phyloP scores from a whole-genome alignment of 1,140 invertebrate genomes.

The Lepidotrigona ventralis region DNA sequence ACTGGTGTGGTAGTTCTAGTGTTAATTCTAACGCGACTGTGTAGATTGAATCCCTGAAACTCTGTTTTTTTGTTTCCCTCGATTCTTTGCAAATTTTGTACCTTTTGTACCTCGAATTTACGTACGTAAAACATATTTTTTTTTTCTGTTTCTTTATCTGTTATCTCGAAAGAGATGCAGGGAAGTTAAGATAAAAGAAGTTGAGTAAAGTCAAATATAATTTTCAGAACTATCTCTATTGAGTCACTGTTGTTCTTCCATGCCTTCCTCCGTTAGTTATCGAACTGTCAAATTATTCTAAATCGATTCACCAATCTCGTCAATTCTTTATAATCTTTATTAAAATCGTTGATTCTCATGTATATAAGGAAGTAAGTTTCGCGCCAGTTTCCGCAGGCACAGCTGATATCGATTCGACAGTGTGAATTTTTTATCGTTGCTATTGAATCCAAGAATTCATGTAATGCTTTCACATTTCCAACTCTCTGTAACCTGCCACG shows the following conservation, averaged over 20 bases:
- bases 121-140: too few species aligned
- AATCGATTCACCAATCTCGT: rapidly evolving
- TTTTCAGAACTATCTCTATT: background rate
- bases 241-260: rapidly evolving
- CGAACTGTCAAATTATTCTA: rapidly evolving
- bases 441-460: background rate
- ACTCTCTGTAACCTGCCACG: too few species aligned
- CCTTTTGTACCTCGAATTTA: too few species aligned
- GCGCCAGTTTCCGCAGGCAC: rapidly evolving
- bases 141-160: too few species aligned
- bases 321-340: too few species aligned
- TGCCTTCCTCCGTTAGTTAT: rapidly evolving
- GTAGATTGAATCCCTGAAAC: too few species aligned
- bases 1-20: too few species aligned
- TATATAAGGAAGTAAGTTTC: background rate
- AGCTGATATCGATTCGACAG: background rate
- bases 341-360: rapidly evolving
- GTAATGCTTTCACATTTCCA: too few species aligned
- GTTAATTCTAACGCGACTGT: too few species aligned
- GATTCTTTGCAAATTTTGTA: background rate
- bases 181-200: rapidly evolving
- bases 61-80: too few species aligned
- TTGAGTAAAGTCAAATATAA: background rate
- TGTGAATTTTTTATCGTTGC: rapidly evolving
- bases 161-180: background rate